Percentiles rank a stretch among this genome's conserved stretches.
phyloP scores from a whole-genome alignment of 2,888 invertebrate genomes.

The Dascillus cervinus region DNA sequence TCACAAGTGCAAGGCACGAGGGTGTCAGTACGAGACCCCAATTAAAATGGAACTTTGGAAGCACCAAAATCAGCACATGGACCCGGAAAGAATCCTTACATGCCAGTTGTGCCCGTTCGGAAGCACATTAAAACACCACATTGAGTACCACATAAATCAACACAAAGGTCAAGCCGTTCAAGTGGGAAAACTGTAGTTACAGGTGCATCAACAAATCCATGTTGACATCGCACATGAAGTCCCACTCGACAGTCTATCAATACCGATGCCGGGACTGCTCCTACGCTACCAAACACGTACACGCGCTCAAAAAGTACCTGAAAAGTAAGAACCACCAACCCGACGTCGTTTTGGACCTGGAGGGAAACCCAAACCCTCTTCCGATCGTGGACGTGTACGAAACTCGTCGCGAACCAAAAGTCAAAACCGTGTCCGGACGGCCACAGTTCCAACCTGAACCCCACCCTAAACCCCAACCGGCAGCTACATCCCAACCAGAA shows the following conservation, averaged over 20 bases:
- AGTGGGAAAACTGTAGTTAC: constrained; percentile 82
- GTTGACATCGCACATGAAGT: constrained; percentile 96
- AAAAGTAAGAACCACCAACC: constrained; percentile 88
- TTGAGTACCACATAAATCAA: constrained; percentile 94
- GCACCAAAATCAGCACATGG: constrained; percentile 86
- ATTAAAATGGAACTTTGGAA: constrained; percentile 93
- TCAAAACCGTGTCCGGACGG: no score
- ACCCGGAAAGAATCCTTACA: constrained; percentile 80
- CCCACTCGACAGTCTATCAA: constrained; percentile 87
- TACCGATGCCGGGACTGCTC: constrained; percentile 89
- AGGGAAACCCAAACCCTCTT: constrained; percentile 80
- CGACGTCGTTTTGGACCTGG: constrained; percentile 81
- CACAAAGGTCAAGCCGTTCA: constrained; percentile 95
- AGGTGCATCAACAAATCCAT: constrained; percentile 97
- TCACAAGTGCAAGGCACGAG: constrained; percentile 88
- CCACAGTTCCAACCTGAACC: no score
- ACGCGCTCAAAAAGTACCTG: constrained; percentile 91
- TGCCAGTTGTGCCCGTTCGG: constrained; percentile 95
- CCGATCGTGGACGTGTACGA: no score
- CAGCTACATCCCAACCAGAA: no score
- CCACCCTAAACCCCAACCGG: no score
- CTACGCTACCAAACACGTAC: constrained; percentile 97
- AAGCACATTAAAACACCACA: constrained; percentile 97
- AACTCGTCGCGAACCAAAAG: no score
- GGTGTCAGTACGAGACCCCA: constrained; percentile 75